A percentile compares a stretch with the other conserved stretches of the same genome.
Evolutionary conservation across 1,140 invertebrate genomes (phyloP).

Genomic region (Caenorhabditis remanei): DNA sequence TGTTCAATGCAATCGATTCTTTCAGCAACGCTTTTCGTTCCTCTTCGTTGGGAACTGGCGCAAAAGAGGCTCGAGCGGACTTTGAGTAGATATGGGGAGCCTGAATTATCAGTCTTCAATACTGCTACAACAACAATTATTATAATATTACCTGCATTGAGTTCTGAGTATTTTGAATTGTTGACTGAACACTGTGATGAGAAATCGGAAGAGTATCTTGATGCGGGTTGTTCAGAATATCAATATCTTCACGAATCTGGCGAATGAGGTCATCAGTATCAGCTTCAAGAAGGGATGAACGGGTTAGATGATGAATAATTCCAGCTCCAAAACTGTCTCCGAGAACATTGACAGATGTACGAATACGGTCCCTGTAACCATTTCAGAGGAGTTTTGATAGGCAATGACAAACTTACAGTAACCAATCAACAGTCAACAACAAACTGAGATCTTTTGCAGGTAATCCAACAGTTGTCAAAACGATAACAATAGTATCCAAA

Average conservation of each 20-base stretch:
- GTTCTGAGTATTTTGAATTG: constrained; percentile 37
- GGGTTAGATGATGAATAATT: constrained; percentile 90
- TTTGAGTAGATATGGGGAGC: constrained; percentile 34
- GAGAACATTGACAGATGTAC: constrained; percentile 95
- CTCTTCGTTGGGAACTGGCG: constrained; percentile 51
- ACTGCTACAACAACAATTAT: neutral
- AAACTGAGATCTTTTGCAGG: constrained; percentile 91
- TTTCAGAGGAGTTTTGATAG: neutral
- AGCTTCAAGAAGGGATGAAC: constrained; percentile 83
- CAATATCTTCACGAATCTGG: constrained; percentile 66
- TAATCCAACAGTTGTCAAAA: constrained; percentile 91
- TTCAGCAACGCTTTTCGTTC: constrained; percentile 51
- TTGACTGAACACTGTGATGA: constrained; percentile 48
- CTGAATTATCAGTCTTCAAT: too few relatives aligned
- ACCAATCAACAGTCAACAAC: constrained; percentile 95
- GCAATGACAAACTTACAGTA: constrained; percentile 84
- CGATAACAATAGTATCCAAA: constrained; percentile 97
- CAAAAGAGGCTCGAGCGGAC: constrained; percentile 45
- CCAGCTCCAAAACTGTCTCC: constrained; percentile 93
- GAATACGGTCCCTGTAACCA: constrained; percentile 88
- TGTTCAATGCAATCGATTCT: constrained; percentile 53
- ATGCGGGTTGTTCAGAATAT: constrained; percentile 43
- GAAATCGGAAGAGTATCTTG: constrained; percentile 38
- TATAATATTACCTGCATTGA: constrained; percentile 5
- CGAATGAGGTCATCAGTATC: constrained; percentile 65